phyloP scores from a whole-genome alignment of 1,140 invertebrate genomes.

The Drosophila truncata region DNA sequence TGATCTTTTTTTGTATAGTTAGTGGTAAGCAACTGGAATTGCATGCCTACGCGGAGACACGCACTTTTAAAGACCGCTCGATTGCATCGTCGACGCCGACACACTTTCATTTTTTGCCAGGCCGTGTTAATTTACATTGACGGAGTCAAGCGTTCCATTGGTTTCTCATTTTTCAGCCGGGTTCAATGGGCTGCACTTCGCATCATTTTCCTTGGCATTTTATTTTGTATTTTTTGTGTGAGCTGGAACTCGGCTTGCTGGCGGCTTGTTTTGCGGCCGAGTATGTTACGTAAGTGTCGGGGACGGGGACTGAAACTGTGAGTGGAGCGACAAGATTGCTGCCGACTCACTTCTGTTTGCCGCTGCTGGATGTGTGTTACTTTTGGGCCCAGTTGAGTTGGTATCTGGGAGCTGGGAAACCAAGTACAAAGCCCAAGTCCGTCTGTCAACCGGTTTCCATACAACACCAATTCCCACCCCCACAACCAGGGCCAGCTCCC shows the following conservation, averaged over 20 bases:
- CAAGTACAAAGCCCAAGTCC: conserved; percentile 50
- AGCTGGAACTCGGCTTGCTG: conserved; percentile 14
- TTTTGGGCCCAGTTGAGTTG: conserved; percentile 61
- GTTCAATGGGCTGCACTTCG: conserved; percentile 39
- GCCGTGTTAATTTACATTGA: conserved; percentile 39
- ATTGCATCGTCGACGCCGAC: conserved; percentile 32
- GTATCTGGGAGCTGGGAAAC: conserved; percentile 44
- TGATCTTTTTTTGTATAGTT: conserved; percentile 1
- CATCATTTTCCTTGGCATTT: conserved; percentile 39
- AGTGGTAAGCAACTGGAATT: conserved; percentile 12
- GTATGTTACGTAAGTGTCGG: conserved; percentile 61
- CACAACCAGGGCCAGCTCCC: conserved; percentile 28
- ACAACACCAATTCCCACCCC: conserved; percentile 45
- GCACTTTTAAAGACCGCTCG: conserved; percentile 34
- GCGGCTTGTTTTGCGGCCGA: conserved; percentile 12
- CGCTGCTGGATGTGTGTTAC: conserved; percentile 50
- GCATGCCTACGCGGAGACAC: conserved; percentile 35
- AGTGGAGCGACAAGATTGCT: conserved; percentile 55
- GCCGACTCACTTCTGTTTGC: conserved; percentile 65
- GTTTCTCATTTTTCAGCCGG: conserved; percentile 21
- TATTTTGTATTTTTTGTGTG: conserved; percentile 1
- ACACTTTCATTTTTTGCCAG: conserved; percentile 47
- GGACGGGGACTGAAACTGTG: conserved; percentile 15
- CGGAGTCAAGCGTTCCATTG: conserved; percentile 43
- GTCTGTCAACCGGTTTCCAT: conserved; percentile 67